Base-by-base conservation (phyloP, 2,797 vertebrate species). In the Capromys pilorides region DNA sequence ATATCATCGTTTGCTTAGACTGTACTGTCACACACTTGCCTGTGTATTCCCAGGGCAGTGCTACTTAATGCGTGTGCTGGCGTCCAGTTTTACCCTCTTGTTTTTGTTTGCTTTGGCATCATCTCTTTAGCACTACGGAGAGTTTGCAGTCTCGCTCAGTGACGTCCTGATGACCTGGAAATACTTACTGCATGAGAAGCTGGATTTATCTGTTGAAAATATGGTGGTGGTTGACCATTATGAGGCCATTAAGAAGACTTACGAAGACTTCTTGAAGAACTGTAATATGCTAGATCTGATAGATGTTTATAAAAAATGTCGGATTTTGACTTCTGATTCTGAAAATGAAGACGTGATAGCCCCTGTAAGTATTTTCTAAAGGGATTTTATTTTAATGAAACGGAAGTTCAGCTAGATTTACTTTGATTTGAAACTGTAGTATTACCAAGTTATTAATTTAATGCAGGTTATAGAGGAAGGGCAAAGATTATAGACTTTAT, bases 271-370 rank as follows among this genome's bases (percentile, higher is more conserved):
- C 97, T 98, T 99, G 97, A 98, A 98, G 93, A 98, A 97, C 86
- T 99, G 98, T 97, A 99, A 99, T 98, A 98, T 99, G 82, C 94
- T 99, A 97, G 99, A 99, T 98, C 97, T 99, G 98, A 98, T 99
- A 86, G 99, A 99, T 89, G 75, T 99, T 95, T 98, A 98, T 97
- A 96, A 98, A 91, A 98, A 98, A 98, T 99, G 98, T 97, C 94
- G 62, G 91, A 79, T 94, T 97, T 98, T 99, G 94, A 98, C 97
- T 73, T 93, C 94, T 82, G 85, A 98, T 92, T 95, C 97, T 61
- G 99, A 99, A 96, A 97, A 98, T 77, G 97, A 98, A 73, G 98
- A 97, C 93, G 97, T 95, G 51, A 97, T 98, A 12, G 98, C 97
- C 41, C 92, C 98, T 75, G 99, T 99, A 98, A 99, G 99, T 98